phyloP scores from a whole-genome alignment of 2,888 invertebrate species.

The Zelleria hepariella region DNA sequence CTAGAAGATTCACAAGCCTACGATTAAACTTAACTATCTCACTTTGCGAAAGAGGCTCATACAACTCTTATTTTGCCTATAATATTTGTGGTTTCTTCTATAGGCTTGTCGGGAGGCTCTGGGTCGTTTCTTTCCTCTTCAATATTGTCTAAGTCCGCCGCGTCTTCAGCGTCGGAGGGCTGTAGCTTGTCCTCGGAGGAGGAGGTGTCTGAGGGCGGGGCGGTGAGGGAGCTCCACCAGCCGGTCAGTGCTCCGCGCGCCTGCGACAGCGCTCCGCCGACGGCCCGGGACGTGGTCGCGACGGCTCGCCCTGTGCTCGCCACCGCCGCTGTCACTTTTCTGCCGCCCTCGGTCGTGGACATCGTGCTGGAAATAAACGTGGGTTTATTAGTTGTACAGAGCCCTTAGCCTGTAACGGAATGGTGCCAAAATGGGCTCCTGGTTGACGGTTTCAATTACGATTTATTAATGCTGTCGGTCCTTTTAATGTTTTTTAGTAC shows the following conservation, averaged over 20 bases:
- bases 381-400: no score
- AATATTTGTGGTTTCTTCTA: constrained; percentile 28
- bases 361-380: constrained; percentile 88
- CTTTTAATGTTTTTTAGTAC: no score
- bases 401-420: no score
- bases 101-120: constrained; percentile 45
- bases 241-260: constrained; percentile 89
- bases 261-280: constrained; percentile 88
- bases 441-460: no score
- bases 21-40: not conserved
- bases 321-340: constrained; percentile 94
- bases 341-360: constrained; percentile 93
- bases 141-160: constrained; percentile 21
- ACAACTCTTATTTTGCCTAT: constrained; percentile 21
- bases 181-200: not conserved
- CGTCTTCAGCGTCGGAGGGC: constrained; percentile 30
- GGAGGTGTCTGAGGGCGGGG: constrained; percentile 16
- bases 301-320: constrained; percentile 92
- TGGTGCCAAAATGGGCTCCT: no score
- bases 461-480: no score
- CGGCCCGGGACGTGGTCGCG: constrained; percentile 63
- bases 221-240: constrained; percentile 81
- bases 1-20: not conserved
- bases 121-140: constrained; percentile 17
- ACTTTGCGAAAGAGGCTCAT: constrained; percentile 12